Conservation (phyloP, 2,888 invertebrate genomes). For the Caenorhabditis drosophilae region DNA sequence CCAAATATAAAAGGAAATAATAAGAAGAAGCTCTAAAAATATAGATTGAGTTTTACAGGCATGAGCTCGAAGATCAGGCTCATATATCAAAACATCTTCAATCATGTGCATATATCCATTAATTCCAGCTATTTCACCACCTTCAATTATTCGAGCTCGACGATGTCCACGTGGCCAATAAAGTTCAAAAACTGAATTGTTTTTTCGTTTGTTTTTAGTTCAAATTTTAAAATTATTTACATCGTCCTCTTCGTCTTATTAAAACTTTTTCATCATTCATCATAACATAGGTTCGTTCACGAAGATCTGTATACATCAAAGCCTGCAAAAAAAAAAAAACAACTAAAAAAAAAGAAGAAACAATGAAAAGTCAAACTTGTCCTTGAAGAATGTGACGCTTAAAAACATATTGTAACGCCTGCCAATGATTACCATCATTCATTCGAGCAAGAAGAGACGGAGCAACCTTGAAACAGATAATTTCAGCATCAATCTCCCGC, state of each 20-base stretch:
- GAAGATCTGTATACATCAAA: conserved; percentile 67
- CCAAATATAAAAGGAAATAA: conserved; percentile 17
- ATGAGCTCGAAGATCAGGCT: conserved; percentile 61
- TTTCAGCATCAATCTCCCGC: no score
- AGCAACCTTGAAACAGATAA: no score
- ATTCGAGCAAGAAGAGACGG: conserved; percentile 59
- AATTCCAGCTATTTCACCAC: conserved; percentile 91
- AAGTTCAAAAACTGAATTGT: conserved; percentile 65
- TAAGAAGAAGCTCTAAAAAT: conserved; percentile 20
- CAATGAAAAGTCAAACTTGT: no score
- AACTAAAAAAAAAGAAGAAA: background rate
- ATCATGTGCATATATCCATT: conserved; percentile 95
- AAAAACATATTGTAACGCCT: conserved; percentile 71
- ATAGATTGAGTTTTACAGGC: conserved; percentile 33
- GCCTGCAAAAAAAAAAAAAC: conserved; percentile 46
- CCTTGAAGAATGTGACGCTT: conserved; percentile 85
- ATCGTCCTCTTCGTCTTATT: conserved; percentile 65
- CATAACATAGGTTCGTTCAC: conserved; percentile 67
- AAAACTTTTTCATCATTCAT: conserved; percentile 70
- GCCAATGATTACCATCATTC: conserved; percentile 68
- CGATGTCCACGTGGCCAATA: conserved; percentile 69
- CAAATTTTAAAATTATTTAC: conserved; percentile 42
- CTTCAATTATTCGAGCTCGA: conserved; percentile 69
- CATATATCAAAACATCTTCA: conserved; percentile 79
- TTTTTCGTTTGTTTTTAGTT: background rate